phyloP scores from a whole-genome alignment of 2,113 vertebrate species.

The Oryzias melastigma region DNA sequence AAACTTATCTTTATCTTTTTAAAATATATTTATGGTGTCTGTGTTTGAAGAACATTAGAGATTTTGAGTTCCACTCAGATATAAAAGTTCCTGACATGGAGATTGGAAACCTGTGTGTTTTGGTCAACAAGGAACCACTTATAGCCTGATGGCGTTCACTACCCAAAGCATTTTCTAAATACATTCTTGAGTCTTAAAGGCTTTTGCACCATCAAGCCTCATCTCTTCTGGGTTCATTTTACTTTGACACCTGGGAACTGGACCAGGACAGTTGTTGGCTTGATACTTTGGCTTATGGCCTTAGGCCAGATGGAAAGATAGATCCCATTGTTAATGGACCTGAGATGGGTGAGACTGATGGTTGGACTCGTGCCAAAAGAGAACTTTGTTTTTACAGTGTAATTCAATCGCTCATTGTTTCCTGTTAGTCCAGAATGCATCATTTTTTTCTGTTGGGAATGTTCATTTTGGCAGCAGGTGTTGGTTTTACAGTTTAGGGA shows the following conservation, averaged over 20 bases:
- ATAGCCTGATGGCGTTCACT: slow-evolving; percentile 11
- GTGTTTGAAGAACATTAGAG: slow-evolving; percentile 5
- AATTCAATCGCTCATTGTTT: slow-evolving; percentile 45
- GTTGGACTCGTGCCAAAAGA: slow-evolving; percentile 37
- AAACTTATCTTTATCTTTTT: slow-evolving; percentile 21
- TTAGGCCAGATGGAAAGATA: slow-evolving; percentile 41
- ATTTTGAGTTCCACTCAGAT: slow-evolving; percentile 42
- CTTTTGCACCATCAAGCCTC: slow-evolving; percentile 9
- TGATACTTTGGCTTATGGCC: slow-evolving; percentile 33
- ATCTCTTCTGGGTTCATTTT: slow-evolving; percentile 34
- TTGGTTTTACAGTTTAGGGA: slow-evolving; percentile 16
- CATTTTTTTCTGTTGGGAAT: slow-evolving; percentile 21
- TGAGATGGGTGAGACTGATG: slow-evolving; percentile 9
- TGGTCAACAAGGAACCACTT: slow-evolving; percentile 28
- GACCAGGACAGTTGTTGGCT: slow-evolving; percentile 24
- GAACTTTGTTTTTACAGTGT: slow-evolving; percentile 29
- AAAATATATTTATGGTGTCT: neutral
- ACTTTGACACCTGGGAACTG: slow-evolving; percentile 61
- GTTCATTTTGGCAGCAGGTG: slow-evolving; percentile 25
- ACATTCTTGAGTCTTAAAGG: neutral
- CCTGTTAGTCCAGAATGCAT: slow-evolving; percentile 16
- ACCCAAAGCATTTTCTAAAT: neutral
- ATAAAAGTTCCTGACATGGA: slow-evolving; percentile 45
- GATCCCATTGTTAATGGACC: slow-evolving; percentile 38
- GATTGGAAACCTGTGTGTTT: slow-evolving; percentile 42